These are phyloP conservation scores for Lathronympha strigana DNA, from an alignment of 2,888 invertebrate genomes.

Conservation along the genomic window DNA sequence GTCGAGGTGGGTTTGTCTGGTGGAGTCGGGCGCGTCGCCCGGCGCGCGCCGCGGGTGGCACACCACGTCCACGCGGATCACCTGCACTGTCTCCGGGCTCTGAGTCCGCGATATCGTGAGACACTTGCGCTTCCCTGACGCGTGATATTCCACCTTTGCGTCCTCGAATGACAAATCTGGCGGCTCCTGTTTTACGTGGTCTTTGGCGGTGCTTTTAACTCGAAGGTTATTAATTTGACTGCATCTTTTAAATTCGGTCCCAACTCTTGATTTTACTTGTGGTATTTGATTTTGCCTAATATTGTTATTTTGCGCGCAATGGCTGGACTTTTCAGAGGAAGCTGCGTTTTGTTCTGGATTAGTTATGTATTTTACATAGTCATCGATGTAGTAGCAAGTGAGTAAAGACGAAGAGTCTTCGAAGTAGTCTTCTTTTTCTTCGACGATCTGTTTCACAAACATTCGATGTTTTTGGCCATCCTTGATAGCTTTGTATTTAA, in stretches of 20 bases:
- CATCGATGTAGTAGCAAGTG: conserved; percentile 68
- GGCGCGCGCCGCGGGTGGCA: conserved; percentile 54
- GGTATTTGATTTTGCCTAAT: conserved; percentile 60
- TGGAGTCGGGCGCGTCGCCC: conserved; percentile 56
- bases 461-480: conserved; percentile 67
- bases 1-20: conserved; percentile 45
- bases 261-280: conserved; percentile 55
- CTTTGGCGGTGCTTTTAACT: conserved; percentile 45
- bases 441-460: conserved; percentile 72
- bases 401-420: conserved; percentile 64
- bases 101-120: conserved; percentile 74
- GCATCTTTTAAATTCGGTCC: conserved; percentile 50
- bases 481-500: conserved; percentile 68
- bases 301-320: conserved; percentile 55
- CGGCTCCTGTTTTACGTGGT: conserved; percentile 46
- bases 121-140: conserved; percentile 71
- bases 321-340: conserved; percentile 67
- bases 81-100: conserved; percentile 78
- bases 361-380: conserved; percentile 71
- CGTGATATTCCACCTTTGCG: conserved; percentile 66
- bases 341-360: conserved; percentile 66
- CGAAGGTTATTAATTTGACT: conserved; percentile 48
- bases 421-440: conserved; percentile 55
- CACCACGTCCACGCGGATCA: conserved; percentile 79
- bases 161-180: conserved; percentile 51